Evolutionary conservation across 2,888 invertebrate genomes (phyloP).

Genomic region (Achlya flavicornis): DNA sequence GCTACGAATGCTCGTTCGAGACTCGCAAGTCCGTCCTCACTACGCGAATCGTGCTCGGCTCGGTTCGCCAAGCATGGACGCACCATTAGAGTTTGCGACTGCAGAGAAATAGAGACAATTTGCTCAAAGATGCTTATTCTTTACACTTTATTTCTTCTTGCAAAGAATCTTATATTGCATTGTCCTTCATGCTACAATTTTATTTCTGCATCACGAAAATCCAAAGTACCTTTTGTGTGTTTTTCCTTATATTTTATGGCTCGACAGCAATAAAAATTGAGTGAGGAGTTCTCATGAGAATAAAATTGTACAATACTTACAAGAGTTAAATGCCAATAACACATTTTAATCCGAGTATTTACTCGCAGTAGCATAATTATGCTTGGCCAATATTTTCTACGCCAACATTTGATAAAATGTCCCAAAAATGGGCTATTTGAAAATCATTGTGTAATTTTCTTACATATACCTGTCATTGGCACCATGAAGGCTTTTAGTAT

Average conservation of each 20-base stretch:
- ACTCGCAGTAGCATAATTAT: not conserved
- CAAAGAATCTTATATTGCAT: not conserved
- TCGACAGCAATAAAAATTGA: not conserved
- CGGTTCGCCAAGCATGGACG: too few species aligned
- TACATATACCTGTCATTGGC: too few species aligned
- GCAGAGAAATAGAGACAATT: too few species aligned
- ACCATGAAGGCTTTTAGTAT: too few species aligned
- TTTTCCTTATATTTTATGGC: slow-evolving; percentile 4
- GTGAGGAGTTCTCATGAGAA: not conserved
- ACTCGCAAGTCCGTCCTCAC: too few species aligned
- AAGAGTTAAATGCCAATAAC: not conserved
- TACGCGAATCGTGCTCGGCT: too few species aligned
- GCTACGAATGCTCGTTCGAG: too few species aligned
- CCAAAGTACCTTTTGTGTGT: not conserved
- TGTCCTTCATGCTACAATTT: not conserved
- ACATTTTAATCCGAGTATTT: not conserved
- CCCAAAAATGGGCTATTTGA: not conserved
- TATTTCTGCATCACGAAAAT: not conserved
- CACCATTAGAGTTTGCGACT: too few species aligned
- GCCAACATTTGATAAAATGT: not conserved
- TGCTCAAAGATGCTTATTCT: not conserved
- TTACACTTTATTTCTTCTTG: not conserved
- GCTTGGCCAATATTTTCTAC: not conserved
- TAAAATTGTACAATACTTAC: not conserved
- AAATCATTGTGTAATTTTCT: too few species aligned